Evolutionary conservation across 2,888 invertebrate species (phyloP).

Genomic region (Leptopilina drosophilae): DNA sequence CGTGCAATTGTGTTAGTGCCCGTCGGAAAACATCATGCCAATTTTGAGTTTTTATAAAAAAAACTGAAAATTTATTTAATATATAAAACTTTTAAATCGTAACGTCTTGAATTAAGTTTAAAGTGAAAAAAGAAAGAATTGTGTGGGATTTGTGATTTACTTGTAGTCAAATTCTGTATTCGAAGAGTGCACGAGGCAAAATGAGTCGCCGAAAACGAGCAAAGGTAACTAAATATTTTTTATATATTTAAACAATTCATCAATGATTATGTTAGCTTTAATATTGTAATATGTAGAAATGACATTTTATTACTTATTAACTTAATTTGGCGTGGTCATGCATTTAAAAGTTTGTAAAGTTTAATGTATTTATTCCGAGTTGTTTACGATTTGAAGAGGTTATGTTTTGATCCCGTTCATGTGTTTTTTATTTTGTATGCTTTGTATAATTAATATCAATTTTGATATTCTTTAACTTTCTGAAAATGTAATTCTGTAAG

Average conservation of each 20-base stretch:
- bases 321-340: neutral
- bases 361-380: neutral
- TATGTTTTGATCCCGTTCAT: slow-evolving; percentile 53
- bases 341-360: slow-evolving; percentile 1
- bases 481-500: slow-evolving; percentile 10
- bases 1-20: neutral
- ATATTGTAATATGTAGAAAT: neutral
- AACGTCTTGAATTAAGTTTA: neutral
- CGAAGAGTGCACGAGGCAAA: slow-evolving; percentile 51
- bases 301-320: neutral
- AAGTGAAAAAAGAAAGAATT: slow-evolving; percentile 20
- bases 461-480: slow-evolving; percentile 44
- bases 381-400: slow-evolving; percentile 47
- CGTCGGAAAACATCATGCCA: slow-evolving; percentile 16
- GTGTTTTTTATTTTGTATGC: slow-evolving; percentile 20
- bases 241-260: slow-evolving; percentile 17
- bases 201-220: slow-evolving; percentile 82
- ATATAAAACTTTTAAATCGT: slow-evolving; percentile 15
- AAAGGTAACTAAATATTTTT: slow-evolving; percentile 74
- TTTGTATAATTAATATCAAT: neutral
- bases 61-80: slow-evolving; percentile 25
- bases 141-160: neutral
- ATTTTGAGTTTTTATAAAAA: slow-evolving; percentile 17
- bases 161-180: neutral
- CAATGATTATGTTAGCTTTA: neutral